These are phyloP conservation scores for Hormiphora californensis DNA, from an alignment of 37 sponge, comb jelly and placozoan genomes.

Conservation along the genomic window DNA sequence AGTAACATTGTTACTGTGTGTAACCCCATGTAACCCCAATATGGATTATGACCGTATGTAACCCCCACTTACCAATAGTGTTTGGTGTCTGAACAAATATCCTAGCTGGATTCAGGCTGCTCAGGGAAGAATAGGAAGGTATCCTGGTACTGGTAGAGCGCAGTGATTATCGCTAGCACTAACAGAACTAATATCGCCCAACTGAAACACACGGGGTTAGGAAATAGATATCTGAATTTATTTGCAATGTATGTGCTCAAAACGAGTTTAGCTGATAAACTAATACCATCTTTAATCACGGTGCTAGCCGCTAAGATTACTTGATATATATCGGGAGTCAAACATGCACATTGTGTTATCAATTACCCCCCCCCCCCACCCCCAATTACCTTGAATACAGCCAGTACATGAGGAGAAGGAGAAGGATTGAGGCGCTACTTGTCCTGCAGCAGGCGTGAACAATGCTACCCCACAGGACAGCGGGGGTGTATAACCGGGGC, in stretches of 20 bases:
- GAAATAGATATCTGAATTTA: too few species aligned
- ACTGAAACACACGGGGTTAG: too few species aligned
- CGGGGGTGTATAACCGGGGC: not conserved
- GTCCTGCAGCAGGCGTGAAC: slow-evolving; percentile 66
- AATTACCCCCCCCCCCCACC: too few species aligned
- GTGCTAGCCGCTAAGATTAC: too few species aligned
- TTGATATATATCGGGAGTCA: too few species aligned
- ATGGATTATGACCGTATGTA: too few species aligned
- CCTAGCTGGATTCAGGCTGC: slow-evolving; percentile 83
- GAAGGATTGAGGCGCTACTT: slow-evolving; percentile 82
- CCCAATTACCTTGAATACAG: slow-evolving; percentile 72
- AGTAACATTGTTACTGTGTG: too few species aligned
- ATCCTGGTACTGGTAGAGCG: slow-evolving; percentile 96
- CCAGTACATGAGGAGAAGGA: slow-evolving; percentile 88
- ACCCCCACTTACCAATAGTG: slow-evolving; percentile 64
- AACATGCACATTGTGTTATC: too few species aligned
- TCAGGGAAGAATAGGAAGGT: slow-evolving; percentile 92
- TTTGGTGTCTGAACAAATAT: slow-evolving; percentile 91
- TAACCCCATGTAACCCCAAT: too few species aligned
- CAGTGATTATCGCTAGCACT: slow-evolving; percentile 72
- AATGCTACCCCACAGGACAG: slow-evolving; percentile 5
- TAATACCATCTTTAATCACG: too few species aligned
- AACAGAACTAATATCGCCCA: slow-evolving; percentile 77
- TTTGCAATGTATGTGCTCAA: too few species aligned
- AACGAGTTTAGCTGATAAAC: too few species aligned